Evolutionary conservation across 2,888 invertebrate genomes (phyloP).

Genomic region (Nephrocerus scutellatus): DNA sequence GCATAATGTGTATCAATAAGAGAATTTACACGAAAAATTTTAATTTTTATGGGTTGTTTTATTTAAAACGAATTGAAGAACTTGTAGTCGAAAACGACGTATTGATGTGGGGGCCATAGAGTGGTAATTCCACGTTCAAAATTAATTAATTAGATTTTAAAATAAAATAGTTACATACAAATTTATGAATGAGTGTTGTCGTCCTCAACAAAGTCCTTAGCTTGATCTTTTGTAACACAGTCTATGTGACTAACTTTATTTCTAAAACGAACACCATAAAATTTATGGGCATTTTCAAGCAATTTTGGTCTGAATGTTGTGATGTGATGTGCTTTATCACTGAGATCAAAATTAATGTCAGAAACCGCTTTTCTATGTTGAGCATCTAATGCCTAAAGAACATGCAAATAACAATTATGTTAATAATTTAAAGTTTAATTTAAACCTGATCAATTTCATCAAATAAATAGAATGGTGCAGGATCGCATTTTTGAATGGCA

Average conservation of each 20-base stretch:
- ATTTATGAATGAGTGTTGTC: slow-evolving; percentile 75
- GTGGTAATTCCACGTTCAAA: no score
- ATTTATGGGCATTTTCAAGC: slow-evolving; percentile 94
- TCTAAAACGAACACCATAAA: slow-evolving; percentile 95
- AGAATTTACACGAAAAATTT: no score
- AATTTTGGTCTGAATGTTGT: slow-evolving; percentile 97
- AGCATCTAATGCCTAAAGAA: slow-evolving; percentile 74
- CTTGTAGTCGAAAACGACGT: no score
- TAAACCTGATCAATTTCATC: not conserved
- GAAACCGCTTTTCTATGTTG: slow-evolving; percentile 96
- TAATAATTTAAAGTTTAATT: not conserved
- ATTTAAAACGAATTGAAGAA: no score
- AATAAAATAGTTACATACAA: no score
- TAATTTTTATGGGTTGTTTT: no score
- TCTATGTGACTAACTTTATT: slow-evolving; percentile 95
- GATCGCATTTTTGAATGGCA: slow-evolving; percentile 49
- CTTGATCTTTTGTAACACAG: slow-evolving; percentile 91
- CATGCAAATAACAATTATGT: not conserved
- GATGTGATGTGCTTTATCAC: slow-evolving; percentile 94
- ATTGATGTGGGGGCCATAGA: no score
- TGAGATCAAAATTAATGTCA: slow-evolving; percentile 95
- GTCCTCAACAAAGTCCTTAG: slow-evolving; percentile 97
- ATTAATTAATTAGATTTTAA: no score
- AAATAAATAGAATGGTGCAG: not conserved
- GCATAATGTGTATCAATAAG: no score